Evolutionary conservation across 2,797 vertebrate species (phyloP).

Genomic region (Epinephelus malabaricus): DNA sequence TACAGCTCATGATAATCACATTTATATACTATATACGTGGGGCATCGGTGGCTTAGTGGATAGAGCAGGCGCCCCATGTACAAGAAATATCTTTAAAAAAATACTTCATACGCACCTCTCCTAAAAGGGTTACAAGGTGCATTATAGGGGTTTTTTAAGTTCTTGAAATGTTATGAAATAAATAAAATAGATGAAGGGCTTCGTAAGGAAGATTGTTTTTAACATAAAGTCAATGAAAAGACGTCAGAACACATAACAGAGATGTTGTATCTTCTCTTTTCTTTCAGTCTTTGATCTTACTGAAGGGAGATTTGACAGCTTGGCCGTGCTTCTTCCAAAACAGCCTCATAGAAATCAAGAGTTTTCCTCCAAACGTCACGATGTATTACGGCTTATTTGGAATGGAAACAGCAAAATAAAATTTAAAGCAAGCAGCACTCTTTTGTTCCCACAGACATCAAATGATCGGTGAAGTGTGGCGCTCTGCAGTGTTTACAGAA

Average conservation of each 20-base stretch:
- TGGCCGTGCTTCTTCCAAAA: conserved; percentile 9
- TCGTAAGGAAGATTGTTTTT: not conserved
- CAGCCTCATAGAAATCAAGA: not conserved
- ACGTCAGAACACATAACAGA: not conserved
- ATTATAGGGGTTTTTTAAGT: not conserved
- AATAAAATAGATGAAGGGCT: not conserved
- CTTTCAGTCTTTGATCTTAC: conserved; percentile 4
- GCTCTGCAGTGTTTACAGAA: conserved; percentile 9
- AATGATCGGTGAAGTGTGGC: not conserved
- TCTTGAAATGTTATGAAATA: conserved; percentile 2
- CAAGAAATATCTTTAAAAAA: too few relatives aligned
- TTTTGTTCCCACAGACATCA: not conserved
- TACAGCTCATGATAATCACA: not conserved
- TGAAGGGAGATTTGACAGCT: conserved; percentile 20
- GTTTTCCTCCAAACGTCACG: not conserved
- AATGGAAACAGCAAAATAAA: not conserved
- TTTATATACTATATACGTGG: not conserved
- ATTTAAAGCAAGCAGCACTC: not conserved
- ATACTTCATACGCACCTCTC: not conserved
- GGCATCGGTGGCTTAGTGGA: too few relatives aligned
- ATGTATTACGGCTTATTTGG: not conserved
- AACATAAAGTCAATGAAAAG: conserved; percentile 2
- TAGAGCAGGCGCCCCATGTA: too few relatives aligned
- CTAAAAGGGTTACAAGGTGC: not conserved
- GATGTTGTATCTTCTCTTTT: conserved; percentile 11